phyloP scores from a whole-genome alignment of 2,888 invertebrate species.

The Brachyptera risi region DNA sequence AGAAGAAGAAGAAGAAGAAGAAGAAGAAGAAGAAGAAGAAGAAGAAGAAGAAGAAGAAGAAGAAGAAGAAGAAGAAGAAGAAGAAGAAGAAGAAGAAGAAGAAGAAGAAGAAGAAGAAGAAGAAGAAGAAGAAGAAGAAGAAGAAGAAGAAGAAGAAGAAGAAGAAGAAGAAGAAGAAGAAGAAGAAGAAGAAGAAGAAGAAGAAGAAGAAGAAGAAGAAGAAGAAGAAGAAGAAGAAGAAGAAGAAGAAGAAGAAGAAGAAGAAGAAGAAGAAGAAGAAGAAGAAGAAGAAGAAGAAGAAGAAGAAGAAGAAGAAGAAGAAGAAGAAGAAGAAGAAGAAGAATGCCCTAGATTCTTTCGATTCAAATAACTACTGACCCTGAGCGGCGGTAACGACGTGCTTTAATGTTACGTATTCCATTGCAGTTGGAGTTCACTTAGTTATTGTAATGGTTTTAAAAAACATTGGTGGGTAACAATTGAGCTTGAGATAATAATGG shows the following conservation, averaged over 20 bases:
- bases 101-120: not conserved
- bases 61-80: not conserved
- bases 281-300: not conserved
- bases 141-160: not conserved
- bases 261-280: not conserved
- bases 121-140: not conserved
- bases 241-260: not conserved
- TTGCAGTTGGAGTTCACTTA: too few species aligned
- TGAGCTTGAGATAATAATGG: too few species aligned
- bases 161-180: not conserved
- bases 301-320: not conserved
- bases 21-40: not conserved
- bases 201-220: not conserved
- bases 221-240: not conserved
- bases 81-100: not conserved
- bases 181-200: not conserved
- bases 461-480: too few species aligned
- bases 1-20: not conserved
- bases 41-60: not conserved
- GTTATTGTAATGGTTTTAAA: too few species aligned
- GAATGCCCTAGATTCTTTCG: too few species aligned
- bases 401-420: too few species aligned
- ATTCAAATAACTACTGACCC: too few species aligned
- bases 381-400: too few species aligned
- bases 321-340: not conserved